A percentile compares a stretch with the other conserved stretches of the same genome.
These are phyloP conservation scores for Drosophila peninsularis DNA, from an alignment of 2,888 invertebrate species.

Conservation along the genomic window DNA sequence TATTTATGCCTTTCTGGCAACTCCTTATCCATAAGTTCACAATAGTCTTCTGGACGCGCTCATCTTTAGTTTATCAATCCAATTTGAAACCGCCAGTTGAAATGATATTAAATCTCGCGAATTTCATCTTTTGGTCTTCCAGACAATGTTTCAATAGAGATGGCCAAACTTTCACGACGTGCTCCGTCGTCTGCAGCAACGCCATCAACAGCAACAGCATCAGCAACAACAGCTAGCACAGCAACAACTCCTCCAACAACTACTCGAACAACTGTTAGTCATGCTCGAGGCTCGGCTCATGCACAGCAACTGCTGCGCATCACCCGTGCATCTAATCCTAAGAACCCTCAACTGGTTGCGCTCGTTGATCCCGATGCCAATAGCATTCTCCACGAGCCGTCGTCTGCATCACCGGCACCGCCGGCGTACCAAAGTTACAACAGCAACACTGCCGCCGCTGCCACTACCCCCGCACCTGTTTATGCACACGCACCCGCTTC, in stretches of 20 bases:
- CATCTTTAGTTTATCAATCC: too few species aligned
- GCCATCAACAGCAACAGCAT: conserved; percentile 62
- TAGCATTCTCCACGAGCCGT: conserved; percentile 23
- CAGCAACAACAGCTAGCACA: conserved; percentile 42
- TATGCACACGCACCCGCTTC: conserved; percentile 49
- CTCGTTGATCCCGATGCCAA: conserved; percentile 61
- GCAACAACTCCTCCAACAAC: conserved; percentile 50
- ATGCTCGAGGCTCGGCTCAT: conserved; percentile 31
- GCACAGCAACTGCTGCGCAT: conserved; percentile 36
- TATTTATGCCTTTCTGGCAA: neutral
- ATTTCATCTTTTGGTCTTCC: conserved; percentile 37
- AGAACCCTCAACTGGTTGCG: conserved; percentile 43
- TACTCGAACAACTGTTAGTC: conserved; percentile 28
- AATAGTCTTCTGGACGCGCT: neutral
- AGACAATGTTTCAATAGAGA: conserved; percentile 85
- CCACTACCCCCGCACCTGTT: conserved; percentile 22
- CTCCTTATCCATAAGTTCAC: neutral
- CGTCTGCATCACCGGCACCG: conserved; percentile 57
- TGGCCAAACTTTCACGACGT: conserved; percentile 85
- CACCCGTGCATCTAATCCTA: conserved; percentile 26
- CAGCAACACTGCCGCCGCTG: conserved; percentile 56
- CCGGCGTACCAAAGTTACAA: conserved; percentile 45
- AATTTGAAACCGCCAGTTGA: conserved; percentile 3
- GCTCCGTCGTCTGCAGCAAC: conserved; percentile 81
- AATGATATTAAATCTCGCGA: neutral